A percentile compares a stretch with the other conserved stretches of the same genome.
Evolutionary conservation across 2,888 invertebrate species (phyloP).

Genomic region (Actias luna): DNA sequence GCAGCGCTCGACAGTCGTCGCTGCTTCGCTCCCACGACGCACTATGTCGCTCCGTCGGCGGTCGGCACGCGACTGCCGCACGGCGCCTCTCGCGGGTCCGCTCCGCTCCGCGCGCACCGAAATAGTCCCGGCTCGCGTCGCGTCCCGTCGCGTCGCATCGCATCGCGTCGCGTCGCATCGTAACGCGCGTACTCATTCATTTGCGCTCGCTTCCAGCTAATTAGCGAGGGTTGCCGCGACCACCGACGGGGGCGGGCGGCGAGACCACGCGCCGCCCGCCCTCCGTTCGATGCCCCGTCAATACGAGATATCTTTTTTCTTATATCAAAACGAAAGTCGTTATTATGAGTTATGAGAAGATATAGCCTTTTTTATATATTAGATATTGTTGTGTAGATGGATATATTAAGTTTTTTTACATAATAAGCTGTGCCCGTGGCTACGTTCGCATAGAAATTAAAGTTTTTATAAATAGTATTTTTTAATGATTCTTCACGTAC

Average conservation of each 20-base stretch:
- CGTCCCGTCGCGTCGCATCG: not conserved
- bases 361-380: too few relatives aligned
- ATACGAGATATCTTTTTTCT: not conserved
- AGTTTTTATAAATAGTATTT: too few relatives aligned
- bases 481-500: too few relatives aligned
- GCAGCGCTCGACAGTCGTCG: conserved; percentile 55
- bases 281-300: conserved; percentile 9
- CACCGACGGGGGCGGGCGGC: conserved; percentile 16
- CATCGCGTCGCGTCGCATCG: conserved; percentile 20
- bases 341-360: not conserved
- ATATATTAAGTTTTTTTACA: too few relatives aligned
- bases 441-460: too few relatives aligned
- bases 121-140: conserved; percentile 54
- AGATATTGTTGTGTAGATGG: too few relatives aligned
- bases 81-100: conserved; percentile 23
- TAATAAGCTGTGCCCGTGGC: too few relatives aligned
- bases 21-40: conserved; percentile 45
- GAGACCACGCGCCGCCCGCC: conserved; percentile 18
- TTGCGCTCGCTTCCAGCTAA: conserved; percentile 54
- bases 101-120: conserved; percentile 58
- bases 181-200: conserved; percentile 69
- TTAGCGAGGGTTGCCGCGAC: conserved; percentile 23
- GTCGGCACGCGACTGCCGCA: conserved; percentile 70
- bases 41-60: conserved; percentile 62
- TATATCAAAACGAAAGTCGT: too few relatives aligned